Base-by-base conservation (phyloP, 2,888 invertebrate species). In the Cheiracanthium punctorium region DNA sequence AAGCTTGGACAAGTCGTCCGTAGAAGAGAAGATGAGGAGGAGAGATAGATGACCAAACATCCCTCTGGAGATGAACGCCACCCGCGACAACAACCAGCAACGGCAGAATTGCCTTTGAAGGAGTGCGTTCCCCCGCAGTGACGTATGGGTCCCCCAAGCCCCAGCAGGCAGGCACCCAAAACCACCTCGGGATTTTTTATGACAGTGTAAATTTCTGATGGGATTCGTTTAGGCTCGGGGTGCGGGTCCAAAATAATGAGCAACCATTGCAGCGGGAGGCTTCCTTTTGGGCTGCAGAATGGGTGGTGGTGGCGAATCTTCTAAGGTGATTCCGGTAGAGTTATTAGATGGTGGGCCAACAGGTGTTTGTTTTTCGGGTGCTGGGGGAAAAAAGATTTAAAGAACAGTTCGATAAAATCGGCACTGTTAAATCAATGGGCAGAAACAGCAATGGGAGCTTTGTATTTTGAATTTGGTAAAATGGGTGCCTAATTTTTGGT, bases 141-240 rank as follows among this genome's bases (percentile, higher is more conserved):
- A 84, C 82, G 37, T 58, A 84, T 77, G 77, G 29, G 67, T 30
- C 32, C 73, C 73, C 41, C n/a, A n/a, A 65, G 58, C 1, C 72
- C 5, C 84, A 73, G 77, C 84, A 20, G 77, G 75, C 17, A 33
- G 73, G 58, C 69, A 69, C 72, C 77, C 58, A n/a, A 24, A 24
- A 24, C 24, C 24, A 58, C 20, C 24, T 24, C 5, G 24, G 58
- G 4, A 2, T 58, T 24, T 24, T 58, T 58, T 58, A 58, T 24
- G 58, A 7, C 24, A 20, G 58, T 58, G 58, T 58, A 24, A 58
- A 58, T 58, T 58, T 58, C 24, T 58, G 20, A 58, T 58, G 4
- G 58, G 24, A 58, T 58, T 24, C 58, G 24, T 58, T 58, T 58
- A 58, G 5, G 24, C 24, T n/a, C 7, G 1, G 58, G 58, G 58